Percentiles rank a stretch among this genome's conserved stretches.
Evolutionary conservation across 2,797 vertebrate species (phyloP).

Genomic region (Yasuhikotakia modesta): DNA sequence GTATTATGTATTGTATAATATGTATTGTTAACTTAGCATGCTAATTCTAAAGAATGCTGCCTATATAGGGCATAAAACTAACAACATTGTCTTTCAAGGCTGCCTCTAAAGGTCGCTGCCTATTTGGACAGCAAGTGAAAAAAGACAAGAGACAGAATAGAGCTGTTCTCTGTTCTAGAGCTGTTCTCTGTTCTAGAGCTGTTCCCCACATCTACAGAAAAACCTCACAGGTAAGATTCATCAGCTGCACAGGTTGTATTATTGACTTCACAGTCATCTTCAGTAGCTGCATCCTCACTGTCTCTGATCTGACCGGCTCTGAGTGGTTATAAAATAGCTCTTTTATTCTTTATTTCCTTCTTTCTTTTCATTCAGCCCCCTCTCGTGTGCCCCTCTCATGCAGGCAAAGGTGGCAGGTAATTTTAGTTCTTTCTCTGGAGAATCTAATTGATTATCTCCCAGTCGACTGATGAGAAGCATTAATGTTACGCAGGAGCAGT

Average conservation of each 20-base stretch:
- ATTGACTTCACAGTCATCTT: conserved; percentile 11
- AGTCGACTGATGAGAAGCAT: conserved; percentile 46
- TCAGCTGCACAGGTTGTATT: conserved; percentile 46
- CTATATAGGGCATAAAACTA: too few relatives aligned
- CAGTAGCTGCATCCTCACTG: conserved; percentile 7
- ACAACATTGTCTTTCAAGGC: too few relatives aligned
- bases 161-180: too few relatives aligned
- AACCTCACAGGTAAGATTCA: conserved; percentile 19
- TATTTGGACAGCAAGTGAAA: not conserved
- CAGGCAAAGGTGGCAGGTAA: conserved; percentile 53
- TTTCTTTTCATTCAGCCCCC: not conserved
- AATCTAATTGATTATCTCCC: conserved; percentile 57
- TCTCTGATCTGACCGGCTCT: not conserved
- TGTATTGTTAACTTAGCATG: too few relatives aligned
- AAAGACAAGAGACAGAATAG: not conserved
- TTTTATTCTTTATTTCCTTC: not conserved
- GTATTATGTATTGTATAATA: too few relatives aligned
- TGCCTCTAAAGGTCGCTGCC: not conserved
- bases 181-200: not conserved
- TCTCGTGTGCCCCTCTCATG: not conserved
- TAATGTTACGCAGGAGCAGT: conserved; percentile 51
- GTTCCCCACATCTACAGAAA: conserved; percentile 6
- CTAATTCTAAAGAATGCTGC: too few relatives aligned
- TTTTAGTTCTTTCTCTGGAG: conserved; percentile 30
- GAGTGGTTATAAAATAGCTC: conserved; percentile 10